These are phyloP conservation scores for Archaeoteleia sp. DNA, from an alignment of 2,888 invertebrate genomes.

Conservation along the genomic window DNA sequence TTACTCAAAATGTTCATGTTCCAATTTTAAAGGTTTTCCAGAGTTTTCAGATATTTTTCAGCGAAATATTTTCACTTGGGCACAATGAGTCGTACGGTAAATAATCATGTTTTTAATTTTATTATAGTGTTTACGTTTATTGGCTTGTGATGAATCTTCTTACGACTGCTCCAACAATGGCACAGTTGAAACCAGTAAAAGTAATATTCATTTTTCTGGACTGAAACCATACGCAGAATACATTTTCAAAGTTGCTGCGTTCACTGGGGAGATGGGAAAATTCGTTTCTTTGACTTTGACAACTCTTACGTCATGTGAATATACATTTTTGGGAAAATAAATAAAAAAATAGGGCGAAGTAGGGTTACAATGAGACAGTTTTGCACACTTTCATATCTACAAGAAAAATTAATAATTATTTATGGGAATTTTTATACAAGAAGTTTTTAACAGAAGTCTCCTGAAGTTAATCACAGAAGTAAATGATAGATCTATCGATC, in stretches of 20 bases:
- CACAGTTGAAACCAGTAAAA: conserved; percentile 25
- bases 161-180: conserved; percentile 21
- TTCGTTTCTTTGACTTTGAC: conserved; percentile 13
- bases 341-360: background rate
- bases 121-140: conserved; percentile 38
- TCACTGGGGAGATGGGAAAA: conserved; percentile 33
- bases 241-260: conserved; percentile 33
- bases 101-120: conserved; percentile 5
- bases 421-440: no score
- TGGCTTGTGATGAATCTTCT: conserved; percentile 28
- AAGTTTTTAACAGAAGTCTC: no score
- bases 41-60: no score
- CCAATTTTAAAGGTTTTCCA: no score
- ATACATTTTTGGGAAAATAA: background rate
- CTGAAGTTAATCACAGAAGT: no score
- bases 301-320: conserved; percentile 17
- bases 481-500: no score
- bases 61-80: no score
- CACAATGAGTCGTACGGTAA: no score
- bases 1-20: no score
- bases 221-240: conserved; percentile 38
- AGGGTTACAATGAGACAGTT: background rate
- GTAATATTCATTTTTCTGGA: conserved; percentile 11
- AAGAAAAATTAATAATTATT: no score
- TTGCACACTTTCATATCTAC: no score